Percentiles rank a stretch among this genome's conserved stretches.
Evolutionary conservation across 2,888 invertebrate genomes (phyloP).

Genomic region (Thereva nobilitata): DNA sequence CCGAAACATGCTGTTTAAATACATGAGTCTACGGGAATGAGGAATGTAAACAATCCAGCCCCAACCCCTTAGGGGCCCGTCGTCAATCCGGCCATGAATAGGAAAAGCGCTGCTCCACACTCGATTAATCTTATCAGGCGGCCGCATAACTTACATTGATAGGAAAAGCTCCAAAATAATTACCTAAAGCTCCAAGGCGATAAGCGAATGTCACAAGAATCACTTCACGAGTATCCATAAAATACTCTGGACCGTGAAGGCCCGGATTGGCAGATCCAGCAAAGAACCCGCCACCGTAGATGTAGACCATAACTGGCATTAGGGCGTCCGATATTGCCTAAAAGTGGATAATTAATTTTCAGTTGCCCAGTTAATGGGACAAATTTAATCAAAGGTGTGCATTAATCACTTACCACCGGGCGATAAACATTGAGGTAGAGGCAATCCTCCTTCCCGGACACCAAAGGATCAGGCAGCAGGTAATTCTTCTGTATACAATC

Average conservation of each 20-base stretch:
- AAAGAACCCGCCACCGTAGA: conserved; percentile 62
- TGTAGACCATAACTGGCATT: conserved; percentile 61
- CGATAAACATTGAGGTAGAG: conserved; percentile 61
- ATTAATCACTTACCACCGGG: conserved; percentile 48
- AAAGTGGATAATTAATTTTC: conserved; percentile 49
- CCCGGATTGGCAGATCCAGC: conserved; percentile 58
- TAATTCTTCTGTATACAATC: conserved; percentile 60
- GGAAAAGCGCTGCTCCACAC: no score
- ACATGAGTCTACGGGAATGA: no score
- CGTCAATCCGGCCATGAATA: no score
- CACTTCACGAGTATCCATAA: conserved; percentile 60
- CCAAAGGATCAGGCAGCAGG: conserved; percentile 45
- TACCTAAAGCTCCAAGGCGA: conserved; percentile 55
- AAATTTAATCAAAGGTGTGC: conserved; percentile 3
- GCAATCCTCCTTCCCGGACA: conserved; percentile 60
- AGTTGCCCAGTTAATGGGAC: no score
- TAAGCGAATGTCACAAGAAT: conserved; percentile 60
- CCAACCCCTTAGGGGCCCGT: no score
- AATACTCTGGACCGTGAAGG: conserved; percentile 60
- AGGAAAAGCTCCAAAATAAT: not conserved
- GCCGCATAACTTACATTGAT: no score
- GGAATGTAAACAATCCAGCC: no score
- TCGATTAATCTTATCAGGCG: no score
- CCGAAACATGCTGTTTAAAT: no score
- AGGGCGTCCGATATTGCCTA: conserved; percentile 46